phyloP scores from a whole-genome alignment of 2,113 vertebrate genomes.

The Grammomys dolichurus region DNA sequence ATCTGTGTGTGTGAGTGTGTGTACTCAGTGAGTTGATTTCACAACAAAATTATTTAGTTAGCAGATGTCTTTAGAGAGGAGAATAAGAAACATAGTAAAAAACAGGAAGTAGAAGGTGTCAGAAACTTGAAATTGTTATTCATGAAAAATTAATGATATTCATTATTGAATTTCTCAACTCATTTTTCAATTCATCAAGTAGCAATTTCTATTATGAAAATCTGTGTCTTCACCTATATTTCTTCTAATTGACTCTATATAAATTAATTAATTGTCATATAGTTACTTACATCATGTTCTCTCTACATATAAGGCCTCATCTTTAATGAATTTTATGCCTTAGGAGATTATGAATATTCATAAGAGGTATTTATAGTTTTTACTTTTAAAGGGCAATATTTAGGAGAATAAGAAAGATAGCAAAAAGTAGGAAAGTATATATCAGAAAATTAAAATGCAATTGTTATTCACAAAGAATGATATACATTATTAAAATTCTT shows the following conservation, averaged over 20 bases:
- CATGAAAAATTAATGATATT: conserved; percentile 33
- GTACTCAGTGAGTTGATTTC: background rate
- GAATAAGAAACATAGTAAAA: conserved; percentile 45
- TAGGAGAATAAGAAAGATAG: background rate
- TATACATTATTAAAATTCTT: background rate
- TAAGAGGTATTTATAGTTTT: background rate
- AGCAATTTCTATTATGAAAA: conserved; percentile 54
- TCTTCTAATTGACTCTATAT: background rate
- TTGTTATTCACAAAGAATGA: background rate
- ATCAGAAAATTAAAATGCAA: background rate
- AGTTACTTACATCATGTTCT: background rate
- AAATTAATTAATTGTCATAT: conserved; percentile 52
- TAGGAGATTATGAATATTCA: conserved; percentile 23
- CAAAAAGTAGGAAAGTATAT: no score
- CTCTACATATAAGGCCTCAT: background rate
- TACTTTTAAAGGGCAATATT: background rate
- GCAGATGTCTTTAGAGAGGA: background rate
- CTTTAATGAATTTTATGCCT: conserved; percentile 46
- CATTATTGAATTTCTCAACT: background rate
- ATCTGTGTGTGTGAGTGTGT: background rate
- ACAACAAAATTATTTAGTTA: background rate
- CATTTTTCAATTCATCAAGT: conserved; percentile 43
- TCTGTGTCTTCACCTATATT: background rate
- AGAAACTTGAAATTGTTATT: conserved; percentile 15
- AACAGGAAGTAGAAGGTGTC: background rate